These are phyloP conservation scores for Marcusenius ussheri DNA, from an alignment of 2,113 vertebrate species.

Conservation along the genomic window DNA sequence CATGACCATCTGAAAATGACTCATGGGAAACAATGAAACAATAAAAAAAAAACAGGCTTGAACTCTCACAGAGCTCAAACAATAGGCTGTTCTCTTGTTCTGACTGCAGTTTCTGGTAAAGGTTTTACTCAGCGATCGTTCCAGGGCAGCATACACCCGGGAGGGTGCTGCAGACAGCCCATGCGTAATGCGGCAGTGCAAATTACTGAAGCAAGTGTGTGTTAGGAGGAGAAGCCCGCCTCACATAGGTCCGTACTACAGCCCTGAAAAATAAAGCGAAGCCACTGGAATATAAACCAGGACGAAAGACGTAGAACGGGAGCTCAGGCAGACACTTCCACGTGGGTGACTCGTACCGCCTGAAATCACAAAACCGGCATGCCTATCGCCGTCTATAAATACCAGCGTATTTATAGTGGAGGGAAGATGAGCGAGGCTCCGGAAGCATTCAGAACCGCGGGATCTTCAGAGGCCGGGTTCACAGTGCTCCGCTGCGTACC, in stretches of 20 bases:
- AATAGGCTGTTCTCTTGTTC: neutral
- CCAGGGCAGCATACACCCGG: neutral
- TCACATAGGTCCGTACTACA: neutral
- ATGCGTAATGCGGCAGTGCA: neutral
- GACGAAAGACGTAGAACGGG: neutral
- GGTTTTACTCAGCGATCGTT: neutral
- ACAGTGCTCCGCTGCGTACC: neutral
- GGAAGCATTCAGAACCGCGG: neutral
- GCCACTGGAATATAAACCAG: neutral
- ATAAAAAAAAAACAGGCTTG: neutral
- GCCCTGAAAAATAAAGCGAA: neutral
- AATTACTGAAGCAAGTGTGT: neutral
- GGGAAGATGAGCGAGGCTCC: constrained; percentile 25
- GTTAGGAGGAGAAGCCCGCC: neutral
- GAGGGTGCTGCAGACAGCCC: neutral
- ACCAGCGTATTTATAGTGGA: constrained; percentile 28
- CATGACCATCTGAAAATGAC: neutral
- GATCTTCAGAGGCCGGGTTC: neutral
- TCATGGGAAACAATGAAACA: neutral
- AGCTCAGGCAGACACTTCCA: constrained; percentile 1
- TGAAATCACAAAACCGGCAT: constrained; percentile 35
- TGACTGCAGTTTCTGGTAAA: neutral
- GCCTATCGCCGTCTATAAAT: constrained; percentile 43
- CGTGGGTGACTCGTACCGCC: constrained; percentile 21
- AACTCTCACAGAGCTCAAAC: neutral